Evolutionary conservation across 2,113 vertebrate genomes (phyloP).

Genomic region (Recurvirostra avosetta): DNA sequence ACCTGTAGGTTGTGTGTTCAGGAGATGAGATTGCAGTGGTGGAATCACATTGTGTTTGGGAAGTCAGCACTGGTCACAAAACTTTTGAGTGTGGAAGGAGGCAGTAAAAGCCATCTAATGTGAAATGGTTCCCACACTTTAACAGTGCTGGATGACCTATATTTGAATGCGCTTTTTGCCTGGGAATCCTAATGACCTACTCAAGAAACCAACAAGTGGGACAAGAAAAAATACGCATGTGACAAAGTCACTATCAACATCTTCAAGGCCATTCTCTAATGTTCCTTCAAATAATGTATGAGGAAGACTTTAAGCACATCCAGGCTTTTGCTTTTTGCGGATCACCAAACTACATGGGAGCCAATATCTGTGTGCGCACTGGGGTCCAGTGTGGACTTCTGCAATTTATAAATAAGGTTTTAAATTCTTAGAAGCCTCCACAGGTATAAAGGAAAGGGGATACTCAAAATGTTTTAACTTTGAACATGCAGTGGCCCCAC

Average conservation of each 20-base stretch:
- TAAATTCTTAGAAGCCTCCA: neutral
- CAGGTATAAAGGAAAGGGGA: neutral
- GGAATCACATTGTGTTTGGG: neutral
- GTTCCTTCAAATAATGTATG: neutral
- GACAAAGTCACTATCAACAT: neutral
- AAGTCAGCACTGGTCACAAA: neutral
- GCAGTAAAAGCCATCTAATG: neutral
- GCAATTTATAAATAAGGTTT: neutral
- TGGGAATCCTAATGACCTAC: neutral
- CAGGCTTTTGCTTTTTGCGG: neutral
- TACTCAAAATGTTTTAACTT: neutral
- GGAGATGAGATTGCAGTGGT: neutral
- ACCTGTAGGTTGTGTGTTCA: neutral
- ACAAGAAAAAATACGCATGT: neutral
- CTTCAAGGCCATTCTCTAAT: neutral
- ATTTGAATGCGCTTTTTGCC: neutral
- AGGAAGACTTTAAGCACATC: neutral
- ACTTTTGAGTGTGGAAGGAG: neutral
- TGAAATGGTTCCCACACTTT: neutral
- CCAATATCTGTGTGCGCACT: neutral
- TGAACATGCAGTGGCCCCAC: neutral
- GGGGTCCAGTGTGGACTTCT: neutral
- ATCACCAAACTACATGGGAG: neutral
- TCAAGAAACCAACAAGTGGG: neutral
- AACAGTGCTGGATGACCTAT: neutral